A percentile compares a stretch with the other conserved stretches of the same genome.
Evolutionary conservation across 92 coral and sea anemone species (phyloP).

Genomic region (Phenganax subtilis): DNA sequence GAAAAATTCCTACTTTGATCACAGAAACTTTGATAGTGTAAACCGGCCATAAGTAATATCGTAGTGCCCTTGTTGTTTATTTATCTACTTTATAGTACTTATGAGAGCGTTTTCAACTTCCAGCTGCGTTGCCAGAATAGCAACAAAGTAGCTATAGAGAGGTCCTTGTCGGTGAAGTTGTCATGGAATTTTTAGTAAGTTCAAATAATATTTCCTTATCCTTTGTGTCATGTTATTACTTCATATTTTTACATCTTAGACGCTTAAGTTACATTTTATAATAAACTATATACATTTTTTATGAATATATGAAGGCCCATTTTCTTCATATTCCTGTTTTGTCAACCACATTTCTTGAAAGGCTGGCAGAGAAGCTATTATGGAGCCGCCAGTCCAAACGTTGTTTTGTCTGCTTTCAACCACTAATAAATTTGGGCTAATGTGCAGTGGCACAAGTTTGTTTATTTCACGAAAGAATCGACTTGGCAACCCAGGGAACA

Average conservation of each 20-base stretch:
- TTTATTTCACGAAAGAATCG: conserved; percentile 79
- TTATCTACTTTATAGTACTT: no score
- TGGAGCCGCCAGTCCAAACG: conserved; percentile 98
- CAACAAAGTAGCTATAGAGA: no score
- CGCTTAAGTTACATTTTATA: neutral
- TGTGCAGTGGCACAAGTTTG: conserved; percentile 69
- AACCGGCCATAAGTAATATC: no score
- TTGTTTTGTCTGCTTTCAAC: conserved; percentile 90
- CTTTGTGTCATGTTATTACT: neutral
- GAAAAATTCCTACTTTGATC: no score
- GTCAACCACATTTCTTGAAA: conserved; percentile 98
- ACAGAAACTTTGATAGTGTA: no score
- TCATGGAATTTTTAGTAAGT: no score
- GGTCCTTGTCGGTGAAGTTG: no score
- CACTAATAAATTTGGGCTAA: conserved; percentile 84
- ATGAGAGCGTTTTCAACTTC: no score
- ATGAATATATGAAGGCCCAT: conserved; percentile 94
- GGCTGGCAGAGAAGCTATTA: conserved; percentile 84
- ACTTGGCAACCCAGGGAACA: conserved; percentile 89
- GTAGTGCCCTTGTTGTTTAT: no score
- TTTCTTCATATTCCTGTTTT: conserved; percentile 90
- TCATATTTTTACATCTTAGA: no score
- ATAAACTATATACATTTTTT: conserved; percentile 23
- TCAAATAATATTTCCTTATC: neutral
- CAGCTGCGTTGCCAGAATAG: no score